phyloP scores from a whole-genome alignment of 2,888 invertebrate genomes.

The Papilio gigon region DNA sequence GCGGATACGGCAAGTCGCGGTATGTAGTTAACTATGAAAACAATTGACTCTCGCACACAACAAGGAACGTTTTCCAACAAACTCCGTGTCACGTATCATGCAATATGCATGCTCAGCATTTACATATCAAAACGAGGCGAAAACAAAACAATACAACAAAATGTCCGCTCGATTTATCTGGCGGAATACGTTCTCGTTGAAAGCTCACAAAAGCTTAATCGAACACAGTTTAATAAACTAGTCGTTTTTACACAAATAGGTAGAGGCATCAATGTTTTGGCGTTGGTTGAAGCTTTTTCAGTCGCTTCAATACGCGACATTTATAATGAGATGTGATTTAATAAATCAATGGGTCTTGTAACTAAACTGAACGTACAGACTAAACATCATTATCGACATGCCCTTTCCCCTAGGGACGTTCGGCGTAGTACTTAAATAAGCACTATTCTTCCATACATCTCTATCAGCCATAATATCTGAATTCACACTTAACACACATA shows the following conservation, averaged over 20 bases:
- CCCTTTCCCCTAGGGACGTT: too few relatives aligned
- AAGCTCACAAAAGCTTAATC: conserved; percentile 39
- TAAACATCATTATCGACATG: too few relatives aligned
- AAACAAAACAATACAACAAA: conserved; percentile 34
- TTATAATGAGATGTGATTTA: too few relatives aligned
- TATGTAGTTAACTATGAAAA: conserved; percentile 9
- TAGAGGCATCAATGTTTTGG: conserved; percentile 26
- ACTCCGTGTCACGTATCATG: conserved; percentile 26
- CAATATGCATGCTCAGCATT: conserved; percentile 35
- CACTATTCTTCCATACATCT: too few relatives aligned
- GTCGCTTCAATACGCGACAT: not conserved
- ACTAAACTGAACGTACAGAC: not conserved
- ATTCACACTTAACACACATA: too few relatives aligned
- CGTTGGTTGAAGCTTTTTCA: conserved; percentile 1
- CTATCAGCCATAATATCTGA: too few relatives aligned
- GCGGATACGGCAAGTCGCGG: not conserved
- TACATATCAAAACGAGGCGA: conserved; percentile 38
- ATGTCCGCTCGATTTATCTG: conserved; percentile 30
- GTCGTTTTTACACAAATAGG: conserved; percentile 29
- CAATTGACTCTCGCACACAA: conserved; percentile 19
- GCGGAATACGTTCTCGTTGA: conserved; percentile 24
- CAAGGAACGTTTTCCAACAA: conserved; percentile 20
- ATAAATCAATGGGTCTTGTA: too few relatives aligned
- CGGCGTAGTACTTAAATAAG: too few relatives aligned
- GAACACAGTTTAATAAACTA: conserved; percentile 39